A percentile compares a stretch with the other conserved stretches of the same genome.
These are phyloP conservation scores for Archegozetes longisetosus DNA, from an alignment of 1,140 invertebrate species.

Conservation along the genomic window DNA sequence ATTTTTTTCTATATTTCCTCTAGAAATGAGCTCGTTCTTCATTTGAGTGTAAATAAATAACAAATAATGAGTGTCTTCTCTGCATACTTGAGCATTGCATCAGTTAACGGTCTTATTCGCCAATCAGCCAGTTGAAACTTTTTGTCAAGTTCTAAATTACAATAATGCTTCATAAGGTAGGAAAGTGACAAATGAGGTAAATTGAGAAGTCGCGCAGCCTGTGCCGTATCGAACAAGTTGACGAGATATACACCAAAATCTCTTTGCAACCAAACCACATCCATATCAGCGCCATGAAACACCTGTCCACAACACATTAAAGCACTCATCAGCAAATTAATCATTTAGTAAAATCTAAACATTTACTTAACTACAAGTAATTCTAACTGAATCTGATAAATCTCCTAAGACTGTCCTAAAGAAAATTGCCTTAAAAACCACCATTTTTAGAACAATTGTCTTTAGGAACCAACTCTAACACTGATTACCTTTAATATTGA, in stretches of 20 bases:
- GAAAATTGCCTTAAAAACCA: too few relatives aligned
- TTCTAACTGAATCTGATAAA: too few relatives aligned
- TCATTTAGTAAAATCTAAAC: neutral
- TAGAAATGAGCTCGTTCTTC: slow-evolving; percentile 54
- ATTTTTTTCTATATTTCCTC: slow-evolving; percentile 48
- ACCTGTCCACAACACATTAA: slow-evolving; percentile 42
- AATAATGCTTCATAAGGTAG: slow-evolving; percentile 61
- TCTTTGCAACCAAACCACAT: slow-evolving; percentile 85
- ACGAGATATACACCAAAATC: slow-evolving; percentile 90
- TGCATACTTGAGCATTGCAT: slow-evolving; percentile 70
- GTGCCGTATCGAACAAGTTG: slow-evolving; percentile 92
- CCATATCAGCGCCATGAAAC: slow-evolving; percentile 77
- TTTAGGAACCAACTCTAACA: neutral
- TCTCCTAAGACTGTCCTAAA: too few relatives aligned
- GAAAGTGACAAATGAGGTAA: slow-evolving; percentile 55
- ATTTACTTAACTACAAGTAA: too few relatives aligned
- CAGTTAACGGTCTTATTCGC: slow-evolving; percentile 77
- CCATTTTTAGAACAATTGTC: too few relatives aligned
- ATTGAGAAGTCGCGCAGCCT: slow-evolving; percentile 60
- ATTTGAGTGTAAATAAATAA: slow-evolving; percentile 77
- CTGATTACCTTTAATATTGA: slow-evolving; percentile 62
- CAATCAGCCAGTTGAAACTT: slow-evolving; percentile 87
- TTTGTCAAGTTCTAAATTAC: slow-evolving; percentile 64
- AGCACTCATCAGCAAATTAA: neutral
- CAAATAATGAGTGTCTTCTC: slow-evolving; percentile 88